Percentiles rank a stretch among this genome's conserved stretches.
Conservation (phyloP, 2,797 vertebrate species). For the Sebastes reedi region DNA sequence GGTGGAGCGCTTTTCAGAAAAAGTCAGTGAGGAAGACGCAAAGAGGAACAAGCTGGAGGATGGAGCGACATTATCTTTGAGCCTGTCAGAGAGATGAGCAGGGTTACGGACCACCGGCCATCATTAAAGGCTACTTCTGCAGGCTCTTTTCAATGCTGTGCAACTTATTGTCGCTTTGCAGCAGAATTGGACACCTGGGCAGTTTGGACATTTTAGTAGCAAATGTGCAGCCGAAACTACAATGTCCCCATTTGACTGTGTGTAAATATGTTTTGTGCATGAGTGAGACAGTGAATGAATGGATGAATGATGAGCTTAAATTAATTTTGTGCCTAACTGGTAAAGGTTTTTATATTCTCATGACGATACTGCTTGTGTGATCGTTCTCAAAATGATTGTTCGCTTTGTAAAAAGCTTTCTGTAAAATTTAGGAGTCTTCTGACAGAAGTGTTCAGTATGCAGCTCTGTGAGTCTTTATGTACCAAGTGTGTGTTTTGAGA, state of each 20-base stretch:
- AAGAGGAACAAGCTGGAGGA: background rate
- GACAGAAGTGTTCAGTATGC: constrained; percentile 72
- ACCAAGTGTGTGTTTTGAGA: constrained; percentile 39
- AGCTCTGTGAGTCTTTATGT: constrained; percentile 76
- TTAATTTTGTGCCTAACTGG: constrained; percentile 26
- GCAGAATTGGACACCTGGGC: background rate
- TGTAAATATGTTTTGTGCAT: constrained; percentile 4
- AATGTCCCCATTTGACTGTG: constrained; percentile 9
- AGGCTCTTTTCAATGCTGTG: background rate
- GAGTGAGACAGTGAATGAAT: background rate
- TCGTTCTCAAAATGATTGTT: constrained; percentile 64
- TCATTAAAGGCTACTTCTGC: background rate
- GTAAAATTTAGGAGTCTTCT: constrained; percentile 78
- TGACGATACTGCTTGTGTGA: constrained; percentile 34
- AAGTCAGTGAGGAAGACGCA: background rate
- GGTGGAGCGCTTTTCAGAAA: background rate
- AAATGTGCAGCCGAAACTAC: background rate
- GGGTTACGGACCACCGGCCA: background rate
- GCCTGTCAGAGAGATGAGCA: background rate
- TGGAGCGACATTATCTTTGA: background rate
- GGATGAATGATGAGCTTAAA: constrained; percentile 34
- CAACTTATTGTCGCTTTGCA: background rate
- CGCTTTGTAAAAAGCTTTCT: constrained; percentile 84
- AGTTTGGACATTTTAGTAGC: constrained; percentile 21
- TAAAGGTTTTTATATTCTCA: constrained; percentile 22